Percentiles rank a stretch among this genome's conserved stretches.
These are phyloP conservation scores for Pachyramphus minor DNA, from an alignment of 2,113 vertebrate species.

Conservation along the genomic window DNA sequence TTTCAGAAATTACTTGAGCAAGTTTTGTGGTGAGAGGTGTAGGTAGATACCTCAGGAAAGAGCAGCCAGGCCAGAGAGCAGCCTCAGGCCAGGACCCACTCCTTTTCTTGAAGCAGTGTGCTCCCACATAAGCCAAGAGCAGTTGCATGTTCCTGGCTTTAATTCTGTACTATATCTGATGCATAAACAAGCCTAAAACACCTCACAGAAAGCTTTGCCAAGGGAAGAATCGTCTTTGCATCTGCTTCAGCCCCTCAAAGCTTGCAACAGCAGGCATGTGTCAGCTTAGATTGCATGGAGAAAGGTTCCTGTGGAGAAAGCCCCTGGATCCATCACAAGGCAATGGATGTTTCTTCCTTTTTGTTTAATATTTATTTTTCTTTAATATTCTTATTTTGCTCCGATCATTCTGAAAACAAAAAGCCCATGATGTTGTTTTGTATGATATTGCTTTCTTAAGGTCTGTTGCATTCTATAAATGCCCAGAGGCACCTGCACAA, in stretches of 20 bases:
- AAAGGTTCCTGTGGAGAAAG: neutral
- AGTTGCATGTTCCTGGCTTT: neutral
- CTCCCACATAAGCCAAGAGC: neutral
- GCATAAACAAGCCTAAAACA: neutral
- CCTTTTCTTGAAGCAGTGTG: neutral
- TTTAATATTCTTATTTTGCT: neutral
- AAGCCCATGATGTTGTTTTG: neutral
- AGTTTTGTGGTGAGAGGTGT: neutral
- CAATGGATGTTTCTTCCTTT: neutral
- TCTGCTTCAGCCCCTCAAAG: neutral
- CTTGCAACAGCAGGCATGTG: neutral
- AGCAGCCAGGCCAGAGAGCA: neutral
- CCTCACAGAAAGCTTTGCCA: neutral
- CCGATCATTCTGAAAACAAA: neutral
- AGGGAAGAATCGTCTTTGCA: accelerated
- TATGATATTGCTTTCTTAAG: neutral
- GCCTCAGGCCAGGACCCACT: neutral
- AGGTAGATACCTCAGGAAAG: neutral
- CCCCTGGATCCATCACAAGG: neutral
- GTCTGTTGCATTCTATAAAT: neutral
- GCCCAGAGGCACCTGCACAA: neutral
- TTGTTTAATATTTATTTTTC: neutral
- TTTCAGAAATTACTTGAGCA: neutral
- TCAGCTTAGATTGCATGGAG: neutral
- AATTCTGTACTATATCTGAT: neutral